A percentile compares a stretch with the other conserved stretches of the same genome.
Evolutionary conservation across 2,888 invertebrate species (phyloP).

Genomic region (Drosophila limbata): DNA sequence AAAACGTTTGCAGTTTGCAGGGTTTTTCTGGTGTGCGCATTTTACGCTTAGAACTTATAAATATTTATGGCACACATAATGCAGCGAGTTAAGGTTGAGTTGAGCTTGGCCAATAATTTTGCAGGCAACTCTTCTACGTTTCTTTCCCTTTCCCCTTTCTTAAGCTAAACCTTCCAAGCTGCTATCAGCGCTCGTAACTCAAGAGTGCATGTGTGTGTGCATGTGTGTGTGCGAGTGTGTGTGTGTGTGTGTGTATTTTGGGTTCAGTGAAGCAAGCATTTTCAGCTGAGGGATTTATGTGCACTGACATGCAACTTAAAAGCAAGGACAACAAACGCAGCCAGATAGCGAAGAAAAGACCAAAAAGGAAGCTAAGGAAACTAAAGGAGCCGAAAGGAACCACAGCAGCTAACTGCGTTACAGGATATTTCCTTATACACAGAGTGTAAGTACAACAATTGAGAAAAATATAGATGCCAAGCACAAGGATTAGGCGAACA

Average conservation of each 20-base stretch:
- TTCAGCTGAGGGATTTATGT: conserved; percentile 78
- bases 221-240: conserved; percentile 28
- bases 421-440: conserved; percentile 44
- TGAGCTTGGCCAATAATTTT: conserved; percentile 75
- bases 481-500: conserved; percentile 70
- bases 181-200: conserved; percentile 62
- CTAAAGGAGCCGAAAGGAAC: conserved; percentile 15
- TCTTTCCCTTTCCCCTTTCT: conserved; percentile 7
- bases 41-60: conserved; percentile 77
- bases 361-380: neutral
- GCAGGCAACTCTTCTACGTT: conserved; percentile 10
- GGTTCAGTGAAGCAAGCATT: conserved; percentile 76
- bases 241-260: conserved; percentile 55
- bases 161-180: conserved; percentile 7
- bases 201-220: conserved; percentile 37
- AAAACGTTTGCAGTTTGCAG: conserved; percentile 57
- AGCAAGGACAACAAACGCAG: conserved; percentile 73
- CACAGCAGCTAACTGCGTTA: conserved; percentile 34
- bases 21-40: conserved; percentile 48
- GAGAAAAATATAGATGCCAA: conserved; percentile 71
- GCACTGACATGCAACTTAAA: conserved; percentile 78
- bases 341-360: conserved; percentile 55
- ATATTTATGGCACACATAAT: conserved; percentile 79
- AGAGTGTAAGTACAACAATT: conserved; percentile 62
- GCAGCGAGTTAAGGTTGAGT: conserved; percentile 66